Evolutionary conservation across 2,113 vertebrate genomes (phyloP).

Genomic region (Gasterosteus aculeatus): DNA sequence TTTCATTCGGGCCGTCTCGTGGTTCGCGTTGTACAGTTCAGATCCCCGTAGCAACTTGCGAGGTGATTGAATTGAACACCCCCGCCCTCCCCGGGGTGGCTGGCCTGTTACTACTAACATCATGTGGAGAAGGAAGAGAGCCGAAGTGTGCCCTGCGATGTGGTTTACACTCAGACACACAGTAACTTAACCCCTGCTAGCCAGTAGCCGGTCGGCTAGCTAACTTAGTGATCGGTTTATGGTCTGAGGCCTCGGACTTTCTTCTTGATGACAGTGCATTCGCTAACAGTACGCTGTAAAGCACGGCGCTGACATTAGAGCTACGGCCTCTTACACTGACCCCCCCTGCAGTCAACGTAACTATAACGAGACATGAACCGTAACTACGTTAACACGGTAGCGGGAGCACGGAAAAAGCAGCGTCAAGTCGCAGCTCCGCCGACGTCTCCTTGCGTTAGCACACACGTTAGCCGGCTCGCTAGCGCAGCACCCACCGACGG

Average conservation of each 20-base stretch:
- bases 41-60: slow-evolving; percentile 8
- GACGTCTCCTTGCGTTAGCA: slow-evolving; percentile 49
- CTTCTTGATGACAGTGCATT: slow-evolving; percentile 80
- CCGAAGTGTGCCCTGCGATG: not conserved
- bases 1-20: not conserved
- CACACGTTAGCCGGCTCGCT: slow-evolving; percentile 35
- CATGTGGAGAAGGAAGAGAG: not conserved
- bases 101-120: not conserved
- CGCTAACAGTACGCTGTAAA: slow-evolving; percentile 51
- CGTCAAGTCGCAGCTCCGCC: slow-evolving; percentile 17
- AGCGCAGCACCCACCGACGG: slow-evolving; percentile 53
- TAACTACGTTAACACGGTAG: not conserved
- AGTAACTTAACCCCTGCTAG: slow-evolving; percentile 26
- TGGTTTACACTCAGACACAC: slow-evolving; percentile 4
- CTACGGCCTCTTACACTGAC: not conserved
- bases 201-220: slow-evolving; percentile 20
- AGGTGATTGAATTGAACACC: not conserved
- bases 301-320: not conserved
- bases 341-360: too few species aligned
- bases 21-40: not conserved
- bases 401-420: not conserved
- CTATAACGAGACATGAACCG: too few species aligned
- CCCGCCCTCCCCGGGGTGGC: too few species aligned
- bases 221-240: slow-evolving; percentile 43
- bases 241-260: slow-evolving; percentile 72